Conservation (phyloP, 2,113 vertebrate genomes). For the Lophochroa leadbeateri region DNA sequence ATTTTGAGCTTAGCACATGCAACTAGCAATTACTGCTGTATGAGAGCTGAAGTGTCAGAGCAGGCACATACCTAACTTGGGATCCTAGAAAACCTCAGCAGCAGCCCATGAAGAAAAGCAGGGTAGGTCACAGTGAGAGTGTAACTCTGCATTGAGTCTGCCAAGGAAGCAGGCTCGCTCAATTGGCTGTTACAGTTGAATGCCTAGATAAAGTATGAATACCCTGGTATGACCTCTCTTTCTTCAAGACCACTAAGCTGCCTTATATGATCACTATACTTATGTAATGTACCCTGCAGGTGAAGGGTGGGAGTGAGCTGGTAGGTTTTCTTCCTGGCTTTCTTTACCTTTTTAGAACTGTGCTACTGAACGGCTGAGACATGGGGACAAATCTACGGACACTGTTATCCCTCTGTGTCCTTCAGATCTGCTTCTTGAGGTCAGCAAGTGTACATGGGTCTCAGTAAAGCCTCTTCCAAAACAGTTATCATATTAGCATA, state of each 20-base stretch:
- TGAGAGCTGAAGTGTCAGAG: not conserved
- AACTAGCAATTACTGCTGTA: not conserved
- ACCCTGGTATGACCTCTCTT: not conserved
- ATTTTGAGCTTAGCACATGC: accelerated
- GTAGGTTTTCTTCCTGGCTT: not conserved
- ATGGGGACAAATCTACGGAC: not conserved
- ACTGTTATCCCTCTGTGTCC: accelerated
- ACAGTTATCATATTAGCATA: not conserved
- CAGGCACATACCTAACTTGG: not conserved
- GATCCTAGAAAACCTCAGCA: not conserved
- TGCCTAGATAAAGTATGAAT: not conserved
- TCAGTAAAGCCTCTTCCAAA: not conserved
- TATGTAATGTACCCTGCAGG: not conserved
- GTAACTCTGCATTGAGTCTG: not conserved
- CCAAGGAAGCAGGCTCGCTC: not conserved
- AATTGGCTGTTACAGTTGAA: not conserved
- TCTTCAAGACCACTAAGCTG: not conserved
- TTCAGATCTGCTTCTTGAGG: not conserved
- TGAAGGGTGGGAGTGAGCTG: not conserved
- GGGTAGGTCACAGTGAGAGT: not conserved
- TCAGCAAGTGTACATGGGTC: accelerated
- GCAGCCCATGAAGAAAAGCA: not conserved
- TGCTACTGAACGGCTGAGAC: not conserved
- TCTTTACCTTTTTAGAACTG: not conserved
- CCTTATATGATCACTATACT: not conserved